A percentile compares a stretch with the other conserved stretches of the same genome.
phyloP scores from a whole-genome alignment of 1,140 invertebrate species.

The Helicoverpa zea region DNA sequence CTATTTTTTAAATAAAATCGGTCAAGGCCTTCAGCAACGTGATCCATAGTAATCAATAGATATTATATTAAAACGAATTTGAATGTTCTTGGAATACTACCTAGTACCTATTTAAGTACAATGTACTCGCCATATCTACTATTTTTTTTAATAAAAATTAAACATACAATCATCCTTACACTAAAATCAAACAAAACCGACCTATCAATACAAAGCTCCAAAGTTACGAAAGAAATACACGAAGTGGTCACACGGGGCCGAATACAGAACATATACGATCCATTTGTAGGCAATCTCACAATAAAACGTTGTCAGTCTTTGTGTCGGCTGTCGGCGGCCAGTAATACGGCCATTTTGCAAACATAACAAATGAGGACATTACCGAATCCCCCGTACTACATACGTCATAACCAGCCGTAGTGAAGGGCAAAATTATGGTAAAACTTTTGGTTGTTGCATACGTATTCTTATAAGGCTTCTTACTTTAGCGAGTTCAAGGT shows the following conservation, averaged over 20 bases:
- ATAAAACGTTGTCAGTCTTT: slow-evolving; percentile 82
- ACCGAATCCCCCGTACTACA: slow-evolving; percentile 55
- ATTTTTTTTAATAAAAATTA: no score
- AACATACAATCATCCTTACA: not conserved
- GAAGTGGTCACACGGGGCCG: slow-evolving; percentile 39
- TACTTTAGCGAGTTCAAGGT: slow-evolving; percentile 37
- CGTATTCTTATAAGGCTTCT: not conserved
- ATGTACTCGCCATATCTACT: no score
- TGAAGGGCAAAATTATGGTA: slow-evolving; percentile 18
- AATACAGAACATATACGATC: slow-evolving; percentile 73
- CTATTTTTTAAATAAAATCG: no score
- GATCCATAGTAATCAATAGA: no score
- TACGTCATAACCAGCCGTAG: slow-evolving; percentile 21
- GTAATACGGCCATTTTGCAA: slow-evolving; percentile 77
- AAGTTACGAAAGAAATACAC: slow-evolving; percentile 26
- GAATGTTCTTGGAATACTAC: no score
- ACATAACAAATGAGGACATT: slow-evolving; percentile 83
- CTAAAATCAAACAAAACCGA: slow-evolving; percentile 1
- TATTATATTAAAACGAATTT: no score
- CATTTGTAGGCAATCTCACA: slow-evolving; percentile 84
- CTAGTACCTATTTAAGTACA: no score
- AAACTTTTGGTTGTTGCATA: not conserved
- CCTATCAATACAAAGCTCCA: slow-evolving; percentile 7
- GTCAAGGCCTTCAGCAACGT: no score
- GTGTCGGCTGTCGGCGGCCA: slow-evolving; percentile 75